Evolutionary conservation across 2,797 vertebrate genomes (phyloP), one percentile per base, ranked within the genome.

Genomic region (Poecilia gillii): DNA sequence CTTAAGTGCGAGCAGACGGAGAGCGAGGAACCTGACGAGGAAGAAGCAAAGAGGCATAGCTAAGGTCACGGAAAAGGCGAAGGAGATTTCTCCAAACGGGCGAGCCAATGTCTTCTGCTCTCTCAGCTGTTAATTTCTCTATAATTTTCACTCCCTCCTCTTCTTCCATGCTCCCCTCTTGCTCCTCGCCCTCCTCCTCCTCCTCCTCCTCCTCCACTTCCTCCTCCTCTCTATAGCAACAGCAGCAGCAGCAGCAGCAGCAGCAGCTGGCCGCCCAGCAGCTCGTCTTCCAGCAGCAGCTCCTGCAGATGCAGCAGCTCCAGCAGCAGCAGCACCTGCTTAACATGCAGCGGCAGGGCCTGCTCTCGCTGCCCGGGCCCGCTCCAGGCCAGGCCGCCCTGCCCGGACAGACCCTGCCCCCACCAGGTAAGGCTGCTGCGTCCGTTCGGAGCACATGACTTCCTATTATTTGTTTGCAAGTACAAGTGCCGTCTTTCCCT

Each of bases 281-380:
- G 97, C 97, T 99, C 94, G 98, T 99, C 96, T 99, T 99, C 97
- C 98, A 99, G 96, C 98, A 99, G 96, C 98, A 99, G 95, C 98
- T 99, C 93, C 97, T 99, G 94, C 98, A 99, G 96, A 99, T 99
- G 98, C 98, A 99, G 93, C 98, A 99, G 95, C 97, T 99, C 93
- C 98, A 99, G 94, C 98, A 99, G 96, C 98, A 99, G 93, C 98
- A 99, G 76, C 98, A 99, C 94, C 97, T 99, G 96, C 97, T 99
- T 94, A 99, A 97, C 95, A 98, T 99, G 94, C 98, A 99, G 97
- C 97, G 98, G 91, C 98, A 99, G 97, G 98, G 98, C 96, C 98
- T 99, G 92, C 98, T 99, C 93, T 97, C 98, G 75, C 96, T 99
- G 91, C 98, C 98, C 72, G 94, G 92, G 89, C 94, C 93, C 3